These are phyloP conservation scores for Poecilus cupreus DNA, from an alignment of 2,888 invertebrate species.

Conservation along the genomic window DNA sequence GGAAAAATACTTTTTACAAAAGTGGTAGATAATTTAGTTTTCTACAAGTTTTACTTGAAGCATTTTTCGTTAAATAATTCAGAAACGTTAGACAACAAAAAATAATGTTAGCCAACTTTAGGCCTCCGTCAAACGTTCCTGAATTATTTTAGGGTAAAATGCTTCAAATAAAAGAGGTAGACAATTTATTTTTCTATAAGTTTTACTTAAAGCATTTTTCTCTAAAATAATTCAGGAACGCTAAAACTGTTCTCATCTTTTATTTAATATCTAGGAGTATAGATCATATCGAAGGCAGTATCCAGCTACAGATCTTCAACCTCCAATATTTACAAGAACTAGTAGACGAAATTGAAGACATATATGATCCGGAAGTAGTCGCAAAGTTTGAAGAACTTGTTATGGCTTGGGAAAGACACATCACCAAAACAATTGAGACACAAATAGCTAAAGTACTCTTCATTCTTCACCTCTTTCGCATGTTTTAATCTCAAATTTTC, in stretches of 20 bases:
- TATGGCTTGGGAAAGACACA: slow-evolving; percentile 80
- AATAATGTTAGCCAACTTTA: no score
- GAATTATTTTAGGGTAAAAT: no score
- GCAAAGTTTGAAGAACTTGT: slow-evolving; percentile 78
- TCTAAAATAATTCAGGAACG: no score
- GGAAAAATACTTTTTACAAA: no score
- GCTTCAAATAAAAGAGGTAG: no score
- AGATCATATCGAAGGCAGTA: slow-evolving; percentile 85
- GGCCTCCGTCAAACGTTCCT: no score
- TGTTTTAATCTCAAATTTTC: slow-evolving; percentile 21
- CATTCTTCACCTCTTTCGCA: neutral
- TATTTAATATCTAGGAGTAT: slow-evolving; percentile 83
- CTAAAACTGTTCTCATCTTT: no score
- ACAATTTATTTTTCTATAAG: no score
- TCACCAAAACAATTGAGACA: slow-evolving; percentile 76
- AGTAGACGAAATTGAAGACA: slow-evolving; percentile 63
- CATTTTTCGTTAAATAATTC: no score
- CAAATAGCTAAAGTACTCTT: slow-evolving; percentile 74
- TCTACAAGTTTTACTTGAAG: no score
- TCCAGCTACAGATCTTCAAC: slow-evolving; percentile 79
- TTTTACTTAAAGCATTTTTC: no score
- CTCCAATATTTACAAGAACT: slow-evolving; percentile 64
- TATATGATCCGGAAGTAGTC: slow-evolving; percentile 74
- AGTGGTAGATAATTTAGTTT: no score
- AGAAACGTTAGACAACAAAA: neutral